phyloP scores from a whole-genome alignment of 2,797 vertebrate genomes.

The Peromyscus aztecus region DNA sequence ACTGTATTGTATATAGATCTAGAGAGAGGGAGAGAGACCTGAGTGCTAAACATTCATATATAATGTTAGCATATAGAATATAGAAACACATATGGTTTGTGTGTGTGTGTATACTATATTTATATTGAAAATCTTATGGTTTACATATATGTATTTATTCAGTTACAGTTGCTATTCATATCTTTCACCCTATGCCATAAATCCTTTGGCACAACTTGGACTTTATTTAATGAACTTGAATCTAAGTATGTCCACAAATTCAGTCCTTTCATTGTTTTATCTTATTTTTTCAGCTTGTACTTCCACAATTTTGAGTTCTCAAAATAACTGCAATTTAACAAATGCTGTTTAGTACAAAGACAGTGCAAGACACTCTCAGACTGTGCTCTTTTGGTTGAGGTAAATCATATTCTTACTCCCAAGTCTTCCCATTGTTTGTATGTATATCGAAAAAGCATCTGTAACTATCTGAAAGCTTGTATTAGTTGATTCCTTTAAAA shows the following conservation, averaged over 20 bases:
- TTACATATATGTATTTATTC: not conserved
- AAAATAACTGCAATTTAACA: conserved; percentile 21
- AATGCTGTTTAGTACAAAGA: not conserved
- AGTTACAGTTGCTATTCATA: conserved; percentile 29
- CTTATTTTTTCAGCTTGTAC: conserved; percentile 14
- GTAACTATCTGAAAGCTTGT: not conserved
- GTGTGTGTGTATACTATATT: not conserved
- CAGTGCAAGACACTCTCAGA: not conserved
- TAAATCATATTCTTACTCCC: not conserved
- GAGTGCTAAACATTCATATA: not conserved
- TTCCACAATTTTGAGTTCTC: not conserved
- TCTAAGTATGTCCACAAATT: not conserved
- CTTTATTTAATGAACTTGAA: conserved; percentile 41
- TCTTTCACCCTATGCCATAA: conserved; percentile 7
- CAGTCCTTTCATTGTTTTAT: conserved; percentile 30
- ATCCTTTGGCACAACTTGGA: not conserved
- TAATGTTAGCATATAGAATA: not conserved
- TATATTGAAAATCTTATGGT: not conserved
- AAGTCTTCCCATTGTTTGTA: not conserved
- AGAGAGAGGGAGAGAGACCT: not conserved
- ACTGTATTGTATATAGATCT: not conserved
- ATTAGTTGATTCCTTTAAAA: not conserved
- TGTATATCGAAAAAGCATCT: not conserved
- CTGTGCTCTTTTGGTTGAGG: not conserved
- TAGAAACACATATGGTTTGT: not conserved